Evolutionary conservation across 2,797 vertebrate genomes (phyloP).

Genomic region (Mareca strepera): DNA sequence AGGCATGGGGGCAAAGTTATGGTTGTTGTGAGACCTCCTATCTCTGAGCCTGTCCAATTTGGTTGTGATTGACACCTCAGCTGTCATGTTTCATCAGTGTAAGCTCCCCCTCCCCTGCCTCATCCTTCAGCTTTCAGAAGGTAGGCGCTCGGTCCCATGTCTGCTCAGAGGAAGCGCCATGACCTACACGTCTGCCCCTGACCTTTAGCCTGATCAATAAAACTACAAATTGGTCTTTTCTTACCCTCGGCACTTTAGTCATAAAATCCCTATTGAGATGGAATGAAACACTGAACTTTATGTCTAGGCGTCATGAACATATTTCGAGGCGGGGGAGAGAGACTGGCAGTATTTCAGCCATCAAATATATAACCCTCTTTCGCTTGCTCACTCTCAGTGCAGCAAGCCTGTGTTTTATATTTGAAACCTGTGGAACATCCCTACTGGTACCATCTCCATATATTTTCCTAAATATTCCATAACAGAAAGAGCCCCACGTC

Average conservation of each 20-base stretch:
- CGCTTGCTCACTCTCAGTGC: not conserved
- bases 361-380: conserved; percentile 52
- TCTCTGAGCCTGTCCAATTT: conserved; percentile 38
- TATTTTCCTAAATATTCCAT: conserved; percentile 18
- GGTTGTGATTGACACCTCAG: conserved; percentile 34
- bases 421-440: not conserved
- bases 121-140: conserved; percentile 33
- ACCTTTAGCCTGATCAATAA: conserved; percentile 81
- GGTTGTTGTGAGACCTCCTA: not conserved
- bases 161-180: conserved; percentile 50
- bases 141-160: not conserved
- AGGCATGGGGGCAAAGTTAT: conserved; percentile 26
- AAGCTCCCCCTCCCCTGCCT: not conserved
- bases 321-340: conserved; percentile 54
- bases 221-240: conserved; percentile 76
- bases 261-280: conserved; percentile 72
- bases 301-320: conserved; percentile 67
- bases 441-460: not conserved
- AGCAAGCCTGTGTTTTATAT: conserved; percentile 36
- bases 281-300: conserved; percentile 75
- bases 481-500: not conserved
- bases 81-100: not conserved
- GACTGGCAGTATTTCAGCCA: conserved; percentile 60
- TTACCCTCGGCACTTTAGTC: conserved; percentile 68
- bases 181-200: conserved; percentile 74